Base-by-base conservation (phyloP, 1,140 invertebrate species). In the Drosophila virilis region DNA sequence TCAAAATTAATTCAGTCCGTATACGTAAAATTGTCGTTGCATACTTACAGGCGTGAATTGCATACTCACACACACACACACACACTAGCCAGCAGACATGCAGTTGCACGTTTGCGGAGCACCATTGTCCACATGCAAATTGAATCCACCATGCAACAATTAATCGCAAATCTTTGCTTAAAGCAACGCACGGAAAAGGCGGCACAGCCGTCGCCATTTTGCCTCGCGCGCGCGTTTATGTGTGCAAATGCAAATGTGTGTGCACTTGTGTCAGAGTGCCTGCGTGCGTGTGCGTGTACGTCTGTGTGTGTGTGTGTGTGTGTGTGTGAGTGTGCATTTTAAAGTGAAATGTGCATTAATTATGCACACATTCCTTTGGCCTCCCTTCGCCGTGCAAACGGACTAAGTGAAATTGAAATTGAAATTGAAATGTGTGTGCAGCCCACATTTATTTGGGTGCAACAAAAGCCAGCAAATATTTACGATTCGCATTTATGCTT, bases 261-360 rank as follows among this genome's bases (percentile, higher is more conserved):
- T 68, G 66, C 42, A 15, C 13, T 38, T 55, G 40, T 57, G 58
- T 52, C 32, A n/a, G n/a, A n/a, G n/a, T 42, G 40, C 35, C 42
- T 67, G 59, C 54, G 77, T 55, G 75, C 71, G 72, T 91, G 83
- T 45, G 54, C 45, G 43, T 38, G 54, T n/a, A n/a, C n/a, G n/a
- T n/a, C n/a, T 74, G 55, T 60, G 79, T 54, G 62, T 55, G 78
- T 75, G 69, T 91, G 83, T 91, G 83, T 45, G 54, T 48, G 43
- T 38, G 54, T 74, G 55, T 60, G 79, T 54, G 62, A 55, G 78
- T 75, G 69, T 91, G 83, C 78, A 91, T 91, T 81, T 88, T 91
- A 91, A 91, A 89, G 89, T 88, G 89, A 80, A 86, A 81, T 81
- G 71, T 84, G 80, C 85, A 89, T 89, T 89, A 90, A 89, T 89